Evolutionary conservation across 2,888 invertebrate species (phyloP).

Genomic region (Xanthorhoe designata): DNA sequence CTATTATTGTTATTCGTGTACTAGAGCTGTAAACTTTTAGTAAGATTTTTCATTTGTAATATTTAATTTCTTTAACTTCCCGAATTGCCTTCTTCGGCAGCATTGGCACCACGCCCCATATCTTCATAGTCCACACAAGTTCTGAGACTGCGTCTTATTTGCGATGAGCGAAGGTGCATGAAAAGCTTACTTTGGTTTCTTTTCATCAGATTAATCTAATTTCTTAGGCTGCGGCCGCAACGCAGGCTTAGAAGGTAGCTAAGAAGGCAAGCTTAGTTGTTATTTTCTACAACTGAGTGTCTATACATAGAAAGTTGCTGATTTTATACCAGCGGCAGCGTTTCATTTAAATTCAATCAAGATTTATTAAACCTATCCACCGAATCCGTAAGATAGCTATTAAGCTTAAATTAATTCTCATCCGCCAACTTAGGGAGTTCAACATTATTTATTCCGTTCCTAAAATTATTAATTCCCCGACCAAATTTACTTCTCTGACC

Average conservation of each 20-base stretch:
- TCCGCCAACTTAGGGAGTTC: constrained; percentile 53
- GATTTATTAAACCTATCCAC: constrained; percentile 44
- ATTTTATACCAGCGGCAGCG: constrained; percentile 4
- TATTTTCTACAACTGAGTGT: background rate
- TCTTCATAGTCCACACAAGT: constrained; percentile 44
- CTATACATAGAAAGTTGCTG: background rate
- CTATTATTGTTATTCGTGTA: too few relatives aligned
- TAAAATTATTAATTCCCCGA: constrained; percentile 55
- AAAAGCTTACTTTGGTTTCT: constrained; percentile 46
- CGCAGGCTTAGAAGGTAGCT: too few relatives aligned
- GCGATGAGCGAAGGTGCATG: constrained; percentile 53
- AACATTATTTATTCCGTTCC: constrained; percentile 64
- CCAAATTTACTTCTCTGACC: constrained; percentile 16
- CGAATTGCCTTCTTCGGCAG: too few relatives aligned
- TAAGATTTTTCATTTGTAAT: too few relatives aligned
- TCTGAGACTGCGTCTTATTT: constrained; percentile 43
- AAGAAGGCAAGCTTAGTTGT: too few relatives aligned
- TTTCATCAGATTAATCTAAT: constrained; percentile 50
- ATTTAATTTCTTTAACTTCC: too few relatives aligned
- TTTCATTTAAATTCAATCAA: constrained; percentile 42
- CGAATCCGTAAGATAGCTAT: constrained; percentile 48
- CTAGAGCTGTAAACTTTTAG: too few relatives aligned
- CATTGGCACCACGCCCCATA: constrained; percentile 20
- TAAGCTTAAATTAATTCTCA: constrained; percentile 59
- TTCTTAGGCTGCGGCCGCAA: constrained; percentile 39